These are phyloP conservation scores for Petrosia ficiformis DNA, from an alignment of 37 sponge, comb jelly and placozoan genomes.

Conservation along the genomic window DNA sequence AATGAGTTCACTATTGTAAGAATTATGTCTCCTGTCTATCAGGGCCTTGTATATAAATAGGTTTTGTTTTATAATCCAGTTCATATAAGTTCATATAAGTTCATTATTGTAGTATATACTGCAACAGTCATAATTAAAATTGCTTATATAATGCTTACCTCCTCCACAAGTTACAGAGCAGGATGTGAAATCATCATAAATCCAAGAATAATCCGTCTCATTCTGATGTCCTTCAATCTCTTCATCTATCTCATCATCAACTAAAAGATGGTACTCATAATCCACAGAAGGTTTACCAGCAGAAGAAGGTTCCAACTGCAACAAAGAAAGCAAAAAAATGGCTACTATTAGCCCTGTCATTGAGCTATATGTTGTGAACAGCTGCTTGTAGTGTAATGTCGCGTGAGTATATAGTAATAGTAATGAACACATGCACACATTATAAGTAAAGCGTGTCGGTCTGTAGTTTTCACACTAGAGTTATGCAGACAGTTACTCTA, in stretches of 20 bases:
- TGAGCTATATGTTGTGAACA: background rate
- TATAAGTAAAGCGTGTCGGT: too few species aligned
- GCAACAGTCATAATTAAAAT: background rate
- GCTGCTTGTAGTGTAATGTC: background rate
- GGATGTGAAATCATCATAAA: constrained; percentile 1
- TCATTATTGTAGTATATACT: background rate
- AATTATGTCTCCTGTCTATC: too few species aligned
- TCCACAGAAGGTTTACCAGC: background rate
- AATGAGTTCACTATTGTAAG: too few species aligned
- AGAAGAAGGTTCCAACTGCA: background rate
- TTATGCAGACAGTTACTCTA: too few species aligned
- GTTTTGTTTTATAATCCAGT: background rate
- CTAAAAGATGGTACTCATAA: background rate
- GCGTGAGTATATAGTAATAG: background rate
- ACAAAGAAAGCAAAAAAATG: background rate
- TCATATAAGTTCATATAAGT: background rate
- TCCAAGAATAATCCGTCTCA: constrained; percentile 7
- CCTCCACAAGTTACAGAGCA: constrained; percentile 64
- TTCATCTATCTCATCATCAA: background rate
- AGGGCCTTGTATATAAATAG: too few species aligned
- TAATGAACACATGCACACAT: background rate
- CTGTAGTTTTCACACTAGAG: too few species aligned
- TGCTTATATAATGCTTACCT: constrained; percentile 10
- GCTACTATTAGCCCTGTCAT: background rate
- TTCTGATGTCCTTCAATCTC: background rate